Evolutionary conservation across 2,888 invertebrate genomes (phyloP).

Genomic region (Acanthopleura granulata): DNA sequence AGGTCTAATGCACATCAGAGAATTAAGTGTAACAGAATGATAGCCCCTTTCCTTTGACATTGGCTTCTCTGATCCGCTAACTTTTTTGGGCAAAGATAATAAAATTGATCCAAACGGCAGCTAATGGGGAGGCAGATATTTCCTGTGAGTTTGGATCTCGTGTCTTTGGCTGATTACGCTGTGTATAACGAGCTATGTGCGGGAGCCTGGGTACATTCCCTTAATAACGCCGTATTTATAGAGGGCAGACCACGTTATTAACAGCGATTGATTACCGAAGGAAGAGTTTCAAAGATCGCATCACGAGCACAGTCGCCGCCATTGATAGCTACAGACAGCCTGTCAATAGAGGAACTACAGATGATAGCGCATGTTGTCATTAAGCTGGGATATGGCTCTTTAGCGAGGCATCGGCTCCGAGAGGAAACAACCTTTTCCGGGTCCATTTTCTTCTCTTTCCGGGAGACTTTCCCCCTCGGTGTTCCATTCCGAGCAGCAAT

Average conservation of each 20-base stretch:
- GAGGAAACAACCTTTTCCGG: conserved; percentile 8
- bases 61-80: not conserved
- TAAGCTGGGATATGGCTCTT: not conserved
- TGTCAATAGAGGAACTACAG: not conserved
- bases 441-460: not conserved
- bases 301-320: not conserved
- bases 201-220: not conserved
- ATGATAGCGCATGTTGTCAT: not conserved
- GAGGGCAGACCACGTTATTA: not conserved
- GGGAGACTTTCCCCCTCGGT: not conserved
- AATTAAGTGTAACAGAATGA: not conserved
- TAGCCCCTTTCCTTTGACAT: not conserved
- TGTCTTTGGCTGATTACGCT: not conserved
- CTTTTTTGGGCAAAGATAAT: not conserved
- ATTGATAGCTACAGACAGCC: not conserved
- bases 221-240: not conserved
- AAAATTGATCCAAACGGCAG: conserved; percentile 4
- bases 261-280: conserved; percentile 7
- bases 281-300: conserved; percentile 8
- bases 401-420: not conserved
- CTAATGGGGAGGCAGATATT: not conserved
- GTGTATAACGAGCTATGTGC: not conserved
- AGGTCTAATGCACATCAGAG: no score
- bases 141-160: not conserved
- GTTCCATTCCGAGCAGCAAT: not conserved